Evolutionary conservation across 1,140 invertebrate genomes (phyloP).

Genomic region (Pogonus chalceus): DNA sequence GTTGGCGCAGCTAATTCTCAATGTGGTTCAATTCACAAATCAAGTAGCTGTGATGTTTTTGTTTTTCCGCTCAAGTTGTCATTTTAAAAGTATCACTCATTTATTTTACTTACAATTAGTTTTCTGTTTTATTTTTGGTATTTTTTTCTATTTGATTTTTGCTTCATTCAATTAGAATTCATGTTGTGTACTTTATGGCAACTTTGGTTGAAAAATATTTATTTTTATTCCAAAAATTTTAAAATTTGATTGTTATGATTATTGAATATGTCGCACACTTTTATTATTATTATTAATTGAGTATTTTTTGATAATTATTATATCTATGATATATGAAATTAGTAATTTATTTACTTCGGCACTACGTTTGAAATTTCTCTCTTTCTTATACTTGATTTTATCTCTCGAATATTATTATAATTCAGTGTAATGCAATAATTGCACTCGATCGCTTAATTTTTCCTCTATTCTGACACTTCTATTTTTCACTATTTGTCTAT

Average conservation of each 20-base stretch:
- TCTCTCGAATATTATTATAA: not conserved
- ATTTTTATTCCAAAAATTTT: not conserved
- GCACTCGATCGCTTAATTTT: slow-evolving; percentile 35
- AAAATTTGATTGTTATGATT: not conserved
- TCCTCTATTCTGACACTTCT: slow-evolving; percentile 39
- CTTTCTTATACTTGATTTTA: too few species aligned
- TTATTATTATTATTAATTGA: not conserved
- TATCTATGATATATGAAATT: too few species aligned
- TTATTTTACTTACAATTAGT: too few species aligned
- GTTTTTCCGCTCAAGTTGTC: too few species aligned
- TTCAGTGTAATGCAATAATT: slow-evolving; percentile 9
- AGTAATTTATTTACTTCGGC: too few species aligned
- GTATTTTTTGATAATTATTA: not conserved
- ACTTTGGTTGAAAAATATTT: slow-evolving; percentile 3
- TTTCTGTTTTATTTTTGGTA: too few species aligned
- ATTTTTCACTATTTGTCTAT: slow-evolving; percentile 39
- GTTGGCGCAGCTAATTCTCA: too few species aligned
- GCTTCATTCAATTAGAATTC: not conserved
- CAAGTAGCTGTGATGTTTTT: too few species aligned
- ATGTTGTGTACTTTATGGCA: not conserved
- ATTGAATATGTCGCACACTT: not conserved
- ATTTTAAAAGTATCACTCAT: too few species aligned
- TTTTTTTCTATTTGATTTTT: too few species aligned
- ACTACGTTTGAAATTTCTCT: too few species aligned
- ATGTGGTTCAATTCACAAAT: too few species aligned